Percentiles rank a stretch among this genome's conserved stretches.
phyloP scores from a whole-genome alignment of 2,888 invertebrate genomes.

The Volucella inflata region DNA sequence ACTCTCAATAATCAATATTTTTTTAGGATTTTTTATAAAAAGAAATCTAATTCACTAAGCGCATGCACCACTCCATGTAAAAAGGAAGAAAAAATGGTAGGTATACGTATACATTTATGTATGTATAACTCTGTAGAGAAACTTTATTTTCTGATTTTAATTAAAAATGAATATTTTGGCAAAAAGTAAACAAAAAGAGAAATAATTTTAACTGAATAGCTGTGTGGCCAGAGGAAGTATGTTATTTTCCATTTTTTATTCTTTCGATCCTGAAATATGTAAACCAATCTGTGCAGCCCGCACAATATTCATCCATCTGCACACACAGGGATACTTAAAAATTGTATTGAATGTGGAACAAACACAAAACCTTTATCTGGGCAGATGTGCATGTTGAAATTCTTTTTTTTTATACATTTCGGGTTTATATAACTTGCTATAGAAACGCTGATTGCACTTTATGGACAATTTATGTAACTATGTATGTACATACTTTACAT shows the following conservation, averaged over 20 bases:
- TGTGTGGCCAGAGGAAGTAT: not conserved
- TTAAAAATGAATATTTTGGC: constrained; percentile 37
- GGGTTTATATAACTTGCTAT: constrained; percentile 3
- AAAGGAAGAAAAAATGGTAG: too few relatives aligned
- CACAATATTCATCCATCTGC: constrained; percentile 38
- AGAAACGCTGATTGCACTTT: constrained; percentile 49
- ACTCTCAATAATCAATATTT: too few relatives aligned
- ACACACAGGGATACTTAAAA: constrained; percentile 15
- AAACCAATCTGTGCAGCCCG: constrained; percentile 43
- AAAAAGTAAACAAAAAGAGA: constrained; percentile 27
- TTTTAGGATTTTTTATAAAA: too few relatives aligned
- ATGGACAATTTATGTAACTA: constrained; percentile 21
- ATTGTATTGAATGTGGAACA: constrained; percentile 37
- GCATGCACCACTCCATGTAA: too few relatives aligned
- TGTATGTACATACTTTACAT: not conserved
- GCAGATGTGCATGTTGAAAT: constrained; percentile 50
- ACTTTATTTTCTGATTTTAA: constrained; percentile 17
- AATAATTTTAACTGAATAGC: constrained; percentile 10
- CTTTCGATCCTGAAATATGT: constrained; percentile 24
- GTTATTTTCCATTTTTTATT: not conserved
- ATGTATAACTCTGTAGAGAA: constrained; percentile 8
- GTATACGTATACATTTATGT: too few relatives aligned
- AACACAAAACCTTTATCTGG: constrained; percentile 40
- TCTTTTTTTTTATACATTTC: constrained; percentile 18
- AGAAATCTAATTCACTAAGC: too few relatives aligned